A percentile compares a stretch with the other conserved stretches of the same genome.
phyloP scores from a whole-genome alignment of 30 jellyfish, hydroid and myxozoan species.

The Hydra vulgaris region DNA sequence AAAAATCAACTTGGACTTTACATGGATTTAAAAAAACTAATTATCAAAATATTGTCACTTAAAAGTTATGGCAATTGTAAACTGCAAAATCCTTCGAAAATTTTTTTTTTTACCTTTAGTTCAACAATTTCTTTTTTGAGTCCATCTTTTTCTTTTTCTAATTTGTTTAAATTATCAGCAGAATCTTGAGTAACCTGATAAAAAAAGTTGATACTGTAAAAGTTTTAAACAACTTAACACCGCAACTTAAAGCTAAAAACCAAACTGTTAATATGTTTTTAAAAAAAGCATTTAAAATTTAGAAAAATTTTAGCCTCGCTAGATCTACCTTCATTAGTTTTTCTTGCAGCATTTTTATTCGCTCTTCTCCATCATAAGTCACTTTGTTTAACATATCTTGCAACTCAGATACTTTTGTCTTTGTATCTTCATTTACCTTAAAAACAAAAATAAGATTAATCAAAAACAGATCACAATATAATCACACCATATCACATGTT shows the following conservation, averaged over 20 bases:
- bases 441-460: neutral
- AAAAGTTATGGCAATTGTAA: too few species aligned
- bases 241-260: too few species aligned
- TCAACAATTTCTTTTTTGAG: slow-evolving; percentile 53
- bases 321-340: slow-evolving; percentile 64
- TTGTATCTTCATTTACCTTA: slow-evolving; percentile 95
- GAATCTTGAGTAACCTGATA: slow-evolving; percentile 44
- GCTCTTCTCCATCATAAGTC: slow-evolving; percentile 62
- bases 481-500: too few species aligned
- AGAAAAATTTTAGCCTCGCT: neutral
- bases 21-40: too few species aligned
- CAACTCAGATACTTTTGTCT: slow-evolving; percentile 78
- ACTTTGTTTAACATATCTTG: slow-evolving; percentile 70
- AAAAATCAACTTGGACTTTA: too few species aligned
- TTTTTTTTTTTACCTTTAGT: slow-evolving; percentile 37
- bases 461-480: too few species aligned
- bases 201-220: neutral
- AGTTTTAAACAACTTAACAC: too few species aligned
- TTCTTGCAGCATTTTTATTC: slow-evolving; percentile 87
- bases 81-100: too few species aligned
- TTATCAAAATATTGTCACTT: too few species aligned
- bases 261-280: too few species aligned
- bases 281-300: too few species aligned
- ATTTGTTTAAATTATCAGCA: slow-evolving; percentile 37
- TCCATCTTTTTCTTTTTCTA: slow-evolving; percentile 84